Conservation (phyloP, 2,113 vertebrate species). For the Cettia cetti region DNA sequence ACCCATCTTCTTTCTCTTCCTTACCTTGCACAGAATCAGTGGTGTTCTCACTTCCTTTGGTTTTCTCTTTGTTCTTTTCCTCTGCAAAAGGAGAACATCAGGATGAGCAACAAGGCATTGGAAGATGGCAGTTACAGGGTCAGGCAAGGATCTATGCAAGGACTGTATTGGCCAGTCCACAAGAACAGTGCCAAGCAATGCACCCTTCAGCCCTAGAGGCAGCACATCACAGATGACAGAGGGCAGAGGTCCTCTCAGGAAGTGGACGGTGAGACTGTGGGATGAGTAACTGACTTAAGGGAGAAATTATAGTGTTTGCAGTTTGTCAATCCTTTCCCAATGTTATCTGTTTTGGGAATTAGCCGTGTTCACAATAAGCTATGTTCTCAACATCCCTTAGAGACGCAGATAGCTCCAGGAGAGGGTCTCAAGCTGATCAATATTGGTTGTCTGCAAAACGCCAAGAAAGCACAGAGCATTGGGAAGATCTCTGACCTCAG, state of each 20-base stretch:
- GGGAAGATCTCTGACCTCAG: not conserved
- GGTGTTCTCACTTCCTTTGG: slow-evolving; percentile 62
- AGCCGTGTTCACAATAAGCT: not conserved
- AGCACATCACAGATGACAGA: not conserved
- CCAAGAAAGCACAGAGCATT: not conserved
- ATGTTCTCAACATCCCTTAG: not conserved
- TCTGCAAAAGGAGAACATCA: slow-evolving; percentile 57
- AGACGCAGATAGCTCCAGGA: not conserved
- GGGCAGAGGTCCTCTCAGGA: not conserved
- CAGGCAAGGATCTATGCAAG: not conserved
- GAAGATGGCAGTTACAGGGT: not conserved
- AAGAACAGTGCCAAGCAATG: not conserved
- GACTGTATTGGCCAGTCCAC: not conserved
- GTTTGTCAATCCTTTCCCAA: not conserved
- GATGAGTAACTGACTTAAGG: not conserved
- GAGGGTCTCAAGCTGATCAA: not conserved
- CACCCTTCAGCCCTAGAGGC: not conserved
- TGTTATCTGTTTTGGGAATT: not conserved
- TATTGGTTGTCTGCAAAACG: not conserved
- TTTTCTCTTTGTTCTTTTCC: slow-evolving; percentile 75
- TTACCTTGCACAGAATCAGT: slow-evolving; percentile 72
- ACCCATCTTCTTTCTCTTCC: not conserved
- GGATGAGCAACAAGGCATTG: not conserved
- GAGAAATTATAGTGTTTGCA: not conserved
- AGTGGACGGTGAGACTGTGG: not conserved